These are phyloP conservation scores for Archips xylosteana DNA, from an alignment of 2,888 invertebrate species.

Conservation along the genomic window DNA sequence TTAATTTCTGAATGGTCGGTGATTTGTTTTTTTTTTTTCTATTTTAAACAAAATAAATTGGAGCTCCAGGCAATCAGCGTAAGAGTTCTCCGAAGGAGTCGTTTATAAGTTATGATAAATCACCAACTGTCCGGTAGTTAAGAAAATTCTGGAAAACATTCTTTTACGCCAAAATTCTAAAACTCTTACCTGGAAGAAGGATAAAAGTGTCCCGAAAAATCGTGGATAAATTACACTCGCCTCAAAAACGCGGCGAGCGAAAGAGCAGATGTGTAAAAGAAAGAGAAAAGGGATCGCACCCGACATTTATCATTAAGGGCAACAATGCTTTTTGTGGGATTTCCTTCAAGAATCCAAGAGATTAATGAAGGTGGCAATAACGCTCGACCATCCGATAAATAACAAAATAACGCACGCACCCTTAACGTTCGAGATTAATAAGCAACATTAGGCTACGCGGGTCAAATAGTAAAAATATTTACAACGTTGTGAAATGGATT, in stretches of 20 bases:
- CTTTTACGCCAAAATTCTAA: conserved; percentile 40
- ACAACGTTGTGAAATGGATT: conserved; percentile 19
- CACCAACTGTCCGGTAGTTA: conserved; percentile 30
- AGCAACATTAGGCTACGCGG: conserved; percentile 60
- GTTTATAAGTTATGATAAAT: conserved; percentile 32
- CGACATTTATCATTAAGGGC: conserved; percentile 79
- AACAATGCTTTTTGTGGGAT: conserved; percentile 82
- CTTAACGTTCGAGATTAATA: conserved; percentile 74
- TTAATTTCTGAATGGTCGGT: too few species aligned
- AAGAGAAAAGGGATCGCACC: conserved; percentile 51
- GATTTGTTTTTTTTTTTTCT: too few species aligned
- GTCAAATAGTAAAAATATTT: conserved; percentile 52
- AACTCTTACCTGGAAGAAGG: conserved; percentile 57
- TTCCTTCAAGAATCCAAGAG: conserved; percentile 80
- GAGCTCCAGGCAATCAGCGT: background rate
- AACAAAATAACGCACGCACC: conserved; percentile 77
- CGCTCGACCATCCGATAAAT: conserved; percentile 77
- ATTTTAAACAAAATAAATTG: too few species aligned
- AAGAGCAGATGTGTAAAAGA: conserved; percentile 52
- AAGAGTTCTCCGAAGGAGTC: conserved; percentile 2
- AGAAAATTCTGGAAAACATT: conserved; percentile 52
- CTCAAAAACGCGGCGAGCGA: conserved; percentile 65
- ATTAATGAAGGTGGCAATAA: conserved; percentile 82
- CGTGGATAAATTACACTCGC: conserved; percentile 73
- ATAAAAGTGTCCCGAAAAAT: conserved; percentile 73